phyloP scores from a whole-genome alignment of 2,888 invertebrate species.

The Drosophila emarginata region DNA sequence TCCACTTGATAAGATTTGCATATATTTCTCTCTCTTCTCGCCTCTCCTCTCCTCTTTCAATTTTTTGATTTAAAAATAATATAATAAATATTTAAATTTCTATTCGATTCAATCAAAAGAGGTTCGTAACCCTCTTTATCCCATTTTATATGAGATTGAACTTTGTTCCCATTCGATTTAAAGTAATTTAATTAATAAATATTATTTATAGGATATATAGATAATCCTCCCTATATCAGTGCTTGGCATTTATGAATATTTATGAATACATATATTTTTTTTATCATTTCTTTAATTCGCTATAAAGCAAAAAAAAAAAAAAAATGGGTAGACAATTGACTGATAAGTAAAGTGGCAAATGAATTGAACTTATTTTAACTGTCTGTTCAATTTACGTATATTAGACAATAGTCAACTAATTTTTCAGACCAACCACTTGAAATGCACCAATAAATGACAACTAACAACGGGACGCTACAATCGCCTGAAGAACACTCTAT shows the following conservation, averaged over 20 bases:
- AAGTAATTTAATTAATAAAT: constrained; percentile 2
- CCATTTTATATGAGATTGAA: background rate
- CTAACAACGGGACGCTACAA: background rate
- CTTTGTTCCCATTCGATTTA: background rate
- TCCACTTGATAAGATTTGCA: constrained; percentile 2
- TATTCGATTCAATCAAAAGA: background rate
- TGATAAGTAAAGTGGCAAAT: constrained; percentile 38
- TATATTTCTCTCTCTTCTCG: background rate
- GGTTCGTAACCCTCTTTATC: background rate
- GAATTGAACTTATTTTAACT: constrained; percentile 39
- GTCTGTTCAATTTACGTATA: constrained; percentile 33
- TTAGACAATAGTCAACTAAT: constrained; percentile 22
- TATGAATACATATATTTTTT: background rate
- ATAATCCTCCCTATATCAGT: background rate
- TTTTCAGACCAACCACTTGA: constrained; percentile 27
- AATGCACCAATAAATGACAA: background rate
- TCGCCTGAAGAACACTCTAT: background rate
- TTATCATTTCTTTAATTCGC: constrained; percentile 1
- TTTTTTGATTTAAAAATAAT: background rate
- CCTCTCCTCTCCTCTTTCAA: background rate
- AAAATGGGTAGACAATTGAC: constrained; percentile 34
- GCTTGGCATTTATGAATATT: background rate
- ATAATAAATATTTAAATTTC: background rate
- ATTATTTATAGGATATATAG: background rate
- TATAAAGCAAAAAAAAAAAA: constrained; percentile 9